Evolutionary conservation across 2,797 vertebrate genomes (phyloP), one percentile per base, ranked within the genome.

Genomic region (Micromesistius poutassou): DNA sequence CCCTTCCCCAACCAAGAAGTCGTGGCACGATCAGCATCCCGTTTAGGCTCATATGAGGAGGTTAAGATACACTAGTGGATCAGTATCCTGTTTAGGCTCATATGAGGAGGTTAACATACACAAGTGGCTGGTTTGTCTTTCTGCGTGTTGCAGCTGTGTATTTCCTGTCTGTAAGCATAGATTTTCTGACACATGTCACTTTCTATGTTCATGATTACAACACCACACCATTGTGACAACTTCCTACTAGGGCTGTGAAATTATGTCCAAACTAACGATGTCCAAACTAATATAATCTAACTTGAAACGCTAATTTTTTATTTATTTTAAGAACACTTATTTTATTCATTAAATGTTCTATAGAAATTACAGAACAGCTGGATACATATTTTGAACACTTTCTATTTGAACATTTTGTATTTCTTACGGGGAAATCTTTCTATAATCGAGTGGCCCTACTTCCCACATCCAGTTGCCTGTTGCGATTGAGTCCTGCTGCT

Each of bases 1-100:
- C 93, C 84, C 91, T 36, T 90, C 42, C 46, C 76, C 89, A 76
- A 76, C 89, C 19, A 40, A 55, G 62, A 62, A 79, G 85, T 71
- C 74, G 10, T 74, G 31, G 71, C 36, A 30, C 12, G 30, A 81
- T 55, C 40, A 81, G 36, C 72, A 78, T 72, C 79, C 76, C 14
- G 10, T 50, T 76, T 30, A 25, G 74, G 1, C 55, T 82, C 74
- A 31, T 36, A 74, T 62, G 6, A 22, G n/a, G 9, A 31, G 75
- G 0, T 72, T 77, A 6, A 33, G 19, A n/a, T n/a, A n/a, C n/a
- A n/a, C n/a, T n/a, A n/a, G n/a, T n/a, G n/a, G 30, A 81, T 55
- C 40, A 81, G 36, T 72, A 78, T 72, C 79, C 76, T 12, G 10
- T 50, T 76, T 30, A 25, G 74, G 1, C 55, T 82, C 74, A 31